A percentile compares a stretch with the other conserved stretches of the same genome.
These are phyloP conservation scores for Baccha elongata DNA, from an alignment of 2,888 invertebrate species.

Conservation along the genomic window DNA sequence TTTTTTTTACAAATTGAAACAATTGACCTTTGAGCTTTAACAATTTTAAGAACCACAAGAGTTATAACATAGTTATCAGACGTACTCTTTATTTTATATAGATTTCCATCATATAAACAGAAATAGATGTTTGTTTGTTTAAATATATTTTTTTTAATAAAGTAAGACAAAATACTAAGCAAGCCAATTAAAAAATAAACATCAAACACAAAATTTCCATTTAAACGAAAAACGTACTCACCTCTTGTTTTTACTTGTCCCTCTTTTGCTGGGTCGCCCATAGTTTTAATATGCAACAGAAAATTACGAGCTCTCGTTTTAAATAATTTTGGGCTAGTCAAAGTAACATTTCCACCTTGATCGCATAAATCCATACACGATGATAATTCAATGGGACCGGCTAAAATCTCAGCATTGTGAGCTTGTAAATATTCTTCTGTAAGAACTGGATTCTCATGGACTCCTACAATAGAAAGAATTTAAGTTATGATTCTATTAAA, in stretches of 20 bases:
- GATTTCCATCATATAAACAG: no score
- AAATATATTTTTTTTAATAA: no score
- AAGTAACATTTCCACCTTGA: constrained; percentile 91
- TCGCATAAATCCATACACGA: constrained; percentile 93
- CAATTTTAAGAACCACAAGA: no score
- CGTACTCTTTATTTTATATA: no score
- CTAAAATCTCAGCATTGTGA: constrained; percentile 94
- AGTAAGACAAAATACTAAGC: constrained; percentile 13
- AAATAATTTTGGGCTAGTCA: constrained; percentile 93
- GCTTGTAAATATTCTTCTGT: constrained; percentile 92
- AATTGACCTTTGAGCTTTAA: no score
- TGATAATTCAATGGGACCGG: constrained; percentile 92
- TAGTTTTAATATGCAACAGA: constrained; percentile 90
- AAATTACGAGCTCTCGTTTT: constrained; percentile 90
- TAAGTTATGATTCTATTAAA: background rate
- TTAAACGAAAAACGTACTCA: constrained; percentile 71
- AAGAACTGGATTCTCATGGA: constrained; percentile 88
- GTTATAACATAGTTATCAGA: no score
- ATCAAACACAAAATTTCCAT: background rate
- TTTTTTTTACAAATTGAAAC: no score
- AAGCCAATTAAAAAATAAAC: constrained; percentile 9
- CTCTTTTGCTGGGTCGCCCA: constrained; percentile 86
- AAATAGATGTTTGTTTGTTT: no score
- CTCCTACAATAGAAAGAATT: constrained; percentile 75
- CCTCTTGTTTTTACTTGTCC: constrained; percentile 81